Base-by-base conservation (phyloP, 2,888 invertebrate genomes). In the Drosophila seclusa region DNA sequence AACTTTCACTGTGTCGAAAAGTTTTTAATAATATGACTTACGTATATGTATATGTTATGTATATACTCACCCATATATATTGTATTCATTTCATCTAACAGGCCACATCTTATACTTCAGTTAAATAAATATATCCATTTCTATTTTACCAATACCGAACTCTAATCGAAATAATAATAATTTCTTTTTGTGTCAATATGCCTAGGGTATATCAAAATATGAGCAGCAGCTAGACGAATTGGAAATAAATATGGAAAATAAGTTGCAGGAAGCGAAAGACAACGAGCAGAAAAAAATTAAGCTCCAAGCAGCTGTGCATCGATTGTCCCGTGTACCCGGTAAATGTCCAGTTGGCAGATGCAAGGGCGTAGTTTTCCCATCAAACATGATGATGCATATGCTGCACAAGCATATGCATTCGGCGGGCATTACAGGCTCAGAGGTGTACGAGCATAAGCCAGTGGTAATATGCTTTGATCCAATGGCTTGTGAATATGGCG, bases 311-410 rank as follows among this genome's bases (percentile, higher is more conserved):
- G 70, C 76, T 0, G 52, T 61, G 0, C 32, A 40, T 13, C 38
- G 59, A 1, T 18, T 80, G 10, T 52, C 63, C 18, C 67, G 63
- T 21, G 60, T 70, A 13, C 77, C 77, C 2, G 80, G 76, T 32
- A 38, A 4, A 1, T 78, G 77, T 67, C 77, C 77, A 13, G 58
- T 80, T 31, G 40, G 61, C 13, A 40, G 18, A 6, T 78, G 78
- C 48, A 54, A 34, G 1, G 78, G 80, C 34, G 49, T 80, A 7
- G 11, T 78, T 8, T 87, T 83, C 21, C 87, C 83, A 8, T 65
- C 66, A 0, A 67, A 70, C 4, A 13, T 87, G 29, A 60, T 83
- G 61, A 55, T 65, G 42, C 83, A 83, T 29, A 48, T 78, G 53
- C 53, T 80, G 8, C 72, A 78, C 48, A 72, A 63, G 8, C 78